Evolutionary conservation across 2,797 vertebrate species (phyloP), one percentile per base, ranked within the genome.

Genomic region (Cryptoblepharus egeriae): DNA sequence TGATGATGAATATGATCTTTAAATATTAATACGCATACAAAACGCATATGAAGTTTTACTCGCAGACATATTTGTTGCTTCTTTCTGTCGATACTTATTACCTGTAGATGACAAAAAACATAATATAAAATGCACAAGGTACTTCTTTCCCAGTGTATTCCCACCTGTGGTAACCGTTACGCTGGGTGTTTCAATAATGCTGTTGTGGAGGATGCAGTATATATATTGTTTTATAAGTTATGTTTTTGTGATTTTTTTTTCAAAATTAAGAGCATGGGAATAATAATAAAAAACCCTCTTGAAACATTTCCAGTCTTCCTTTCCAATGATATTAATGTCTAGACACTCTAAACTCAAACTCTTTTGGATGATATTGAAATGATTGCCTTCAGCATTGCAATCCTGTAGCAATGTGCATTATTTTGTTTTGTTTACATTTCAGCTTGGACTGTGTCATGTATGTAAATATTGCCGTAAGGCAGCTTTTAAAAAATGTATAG

Each of bases 201-300:
- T 93, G 89, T 95, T 92, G 93, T 93, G 93, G 90, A 92, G 92
- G 93, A 94, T 95, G 91, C 94, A 79, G 93, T 95, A 91, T 94
- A 92, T 91, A 92, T 93, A 92, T 92, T 95, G 93, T 93, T 95
- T 95, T 93, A 94, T 94, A 95, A 95, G 79, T 94, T 95, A 93
- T 94, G 93, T 92, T 95, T 84, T 91, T 92, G 94, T 94, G 92
- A 92, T 85, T 93, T 85, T 81, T 64, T 88, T 91, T 89, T 86
- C 72, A 84, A 93, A 94, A 91, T 88, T 93, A 92, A 94, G 87
- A 94, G 91, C 91, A 93, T 93, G 94, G 92, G 89, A 95, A 94
- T 91, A 93, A 94, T 90, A 93, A 67, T 64, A 60, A 77, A 70
- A 81, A 90, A 79, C 74, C 61, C 63, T 93, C 78, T 89, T 93